phyloP scores from a whole-genome alignment of 2,113 vertebrate genomes.

The Strix aluco region DNA sequence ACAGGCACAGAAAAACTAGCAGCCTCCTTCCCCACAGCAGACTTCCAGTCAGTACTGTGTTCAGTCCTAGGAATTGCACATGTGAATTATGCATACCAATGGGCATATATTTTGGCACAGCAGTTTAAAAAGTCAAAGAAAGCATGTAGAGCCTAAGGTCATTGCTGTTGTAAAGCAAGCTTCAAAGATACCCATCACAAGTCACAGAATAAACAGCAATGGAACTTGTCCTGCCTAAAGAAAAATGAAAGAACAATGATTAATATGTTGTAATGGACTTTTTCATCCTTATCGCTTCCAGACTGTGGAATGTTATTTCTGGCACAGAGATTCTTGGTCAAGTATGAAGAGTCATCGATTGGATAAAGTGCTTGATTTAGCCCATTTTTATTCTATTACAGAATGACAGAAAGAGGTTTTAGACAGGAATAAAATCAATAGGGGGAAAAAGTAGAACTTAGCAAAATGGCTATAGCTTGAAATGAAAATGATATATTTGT shows the following conservation, averaged over 20 bases:
- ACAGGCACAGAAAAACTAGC: background rate
- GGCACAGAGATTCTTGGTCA: conserved; percentile 59
- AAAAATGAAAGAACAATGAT: conserved; percentile 50
- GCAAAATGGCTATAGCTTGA: conserved; percentile 13
- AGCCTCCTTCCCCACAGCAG: background rate
- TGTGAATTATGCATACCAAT: background rate
- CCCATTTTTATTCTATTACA: conserved; percentile 63
- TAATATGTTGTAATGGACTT: conserved; percentile 54
- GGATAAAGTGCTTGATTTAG: conserved; percentile 67
- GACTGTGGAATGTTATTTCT: conserved; percentile 67
- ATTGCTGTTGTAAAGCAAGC: background rate
- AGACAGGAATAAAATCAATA: conserved; percentile 65
- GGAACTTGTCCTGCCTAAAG: conserved; percentile 33
- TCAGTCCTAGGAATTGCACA: background rate
- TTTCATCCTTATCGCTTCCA: conserved; percentile 63
- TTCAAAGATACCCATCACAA: conserved; percentile 48
- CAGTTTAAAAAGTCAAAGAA: background rate
- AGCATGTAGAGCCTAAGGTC: background rate
- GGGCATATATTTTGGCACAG: background rate
- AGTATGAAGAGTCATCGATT: conserved; percentile 62
- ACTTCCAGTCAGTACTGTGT: background rate
- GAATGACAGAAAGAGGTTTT: conserved; percentile 51
- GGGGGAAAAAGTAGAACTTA: background rate
- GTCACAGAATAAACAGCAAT: conserved; percentile 34
- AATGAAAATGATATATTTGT: background rate